Evolutionary conservation across 2,888 invertebrate species (phyloP), one percentile per base, ranked within the genome.

Genomic region (Calliphora vomitoria): DNA sequence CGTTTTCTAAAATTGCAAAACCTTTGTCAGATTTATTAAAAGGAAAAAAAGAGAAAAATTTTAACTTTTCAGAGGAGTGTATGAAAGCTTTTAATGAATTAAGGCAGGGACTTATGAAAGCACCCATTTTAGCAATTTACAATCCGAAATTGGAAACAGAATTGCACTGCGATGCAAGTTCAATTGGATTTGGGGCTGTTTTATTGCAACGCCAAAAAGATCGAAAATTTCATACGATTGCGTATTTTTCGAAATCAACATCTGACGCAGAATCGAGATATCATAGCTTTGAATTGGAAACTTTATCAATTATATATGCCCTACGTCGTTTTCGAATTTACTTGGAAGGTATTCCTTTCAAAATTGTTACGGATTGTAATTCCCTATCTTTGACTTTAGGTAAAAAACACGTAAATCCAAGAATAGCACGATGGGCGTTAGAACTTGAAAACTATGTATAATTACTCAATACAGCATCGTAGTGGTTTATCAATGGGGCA

Each of bases 361-460:
- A 60, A 60, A 35, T 60, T 31, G 15, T 60, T 60, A 60, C 60
- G 25, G 60, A 60, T 60, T 60, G 60, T 15, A 60, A 31, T 60
- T 60, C 60, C 6, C 13, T 60, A 60, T 35, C 18, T 13, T 6
- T 60, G 60, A 60, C 60, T 13, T 60, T 60, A 60, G 60, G 31
- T 31, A n/a, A n/a, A n/a, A n/a, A n/a, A n/a, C n/a, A n/a, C n/a
- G n/a, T n/a, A n/a, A n/a, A n/a, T n/a, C n/a, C n/a, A n/a, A n/a
- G n/a, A n/a, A n/a, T n/a, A n/a, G n/a, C n/a, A n/a, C n/a, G n/a
- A n/a, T n/a, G n/a, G n/a, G n/a, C 25, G 31, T 60, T 60, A 44
- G 44, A 10, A 44, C 44, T 44, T 44, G 44, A 44, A 13, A 44
- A 44, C 11, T n/a, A n/a, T n/a, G n/a, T 44, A 44, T 44, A 60